Conservation (phyloP, 2,113 vertebrate genomes). For the Campylomormyrus tamandua region DNA sequence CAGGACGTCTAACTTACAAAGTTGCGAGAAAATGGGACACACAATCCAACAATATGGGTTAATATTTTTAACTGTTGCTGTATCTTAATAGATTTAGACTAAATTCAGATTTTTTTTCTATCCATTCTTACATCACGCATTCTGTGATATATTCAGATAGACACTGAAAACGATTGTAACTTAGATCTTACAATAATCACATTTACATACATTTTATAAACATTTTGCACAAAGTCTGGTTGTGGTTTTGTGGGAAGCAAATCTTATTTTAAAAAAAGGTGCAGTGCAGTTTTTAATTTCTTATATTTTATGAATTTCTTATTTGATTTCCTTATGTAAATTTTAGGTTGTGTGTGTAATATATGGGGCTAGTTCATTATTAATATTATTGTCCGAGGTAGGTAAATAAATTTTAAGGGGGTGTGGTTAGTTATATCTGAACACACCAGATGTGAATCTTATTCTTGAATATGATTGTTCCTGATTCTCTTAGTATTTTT, state of each 20-base stretch:
- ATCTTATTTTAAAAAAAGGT: background rate
- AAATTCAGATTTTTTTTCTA: background rate
- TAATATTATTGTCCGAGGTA: background rate
- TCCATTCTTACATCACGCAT: background rate
- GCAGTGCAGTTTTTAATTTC: background rate
- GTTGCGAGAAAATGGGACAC: background rate
- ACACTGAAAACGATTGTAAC: background rate
- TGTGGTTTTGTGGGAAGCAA: background rate
- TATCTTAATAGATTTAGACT: background rate
- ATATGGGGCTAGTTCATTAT: background rate
- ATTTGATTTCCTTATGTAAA: background rate
- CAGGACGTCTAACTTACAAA: background rate
- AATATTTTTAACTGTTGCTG: background rate
- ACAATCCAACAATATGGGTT: background rate
- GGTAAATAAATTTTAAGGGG: background rate
- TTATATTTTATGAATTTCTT: background rate
- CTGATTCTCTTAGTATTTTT: background rate
- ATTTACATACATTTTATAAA: background rate
- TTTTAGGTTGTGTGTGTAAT: background rate
- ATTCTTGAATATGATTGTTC: background rate
- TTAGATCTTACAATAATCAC: background rate
- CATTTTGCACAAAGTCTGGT: background rate
- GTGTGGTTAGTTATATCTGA: background rate
- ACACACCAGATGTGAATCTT: background rate
- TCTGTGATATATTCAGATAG: background rate